Base-by-base conservation (phyloP, 2,797 vertebrate genomes). In the Sylvia borin region DNA sequence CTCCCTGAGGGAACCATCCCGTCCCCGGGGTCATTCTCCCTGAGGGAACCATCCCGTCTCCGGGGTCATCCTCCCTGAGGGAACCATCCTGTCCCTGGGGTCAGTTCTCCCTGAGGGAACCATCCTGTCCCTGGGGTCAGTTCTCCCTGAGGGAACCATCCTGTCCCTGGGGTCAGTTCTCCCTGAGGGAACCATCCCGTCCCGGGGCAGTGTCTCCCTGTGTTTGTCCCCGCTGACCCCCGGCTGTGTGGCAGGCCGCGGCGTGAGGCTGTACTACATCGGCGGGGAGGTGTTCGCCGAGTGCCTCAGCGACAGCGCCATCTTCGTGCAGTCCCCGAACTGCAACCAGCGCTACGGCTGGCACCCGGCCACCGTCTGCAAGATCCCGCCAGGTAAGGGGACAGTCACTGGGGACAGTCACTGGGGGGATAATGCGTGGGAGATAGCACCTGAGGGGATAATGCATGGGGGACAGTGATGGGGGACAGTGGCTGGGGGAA, bases 271-370 rank as follows among this genome's bases (percentile, higher is more conserved):
- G 85, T 99, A 99, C 97, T 99, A 99, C 98, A 99, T 99, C 2
- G 99, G 99, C 5, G 99, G 99, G 15, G 99, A 99, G 97, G 99
- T 99, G 95, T 99, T 99, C 95, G 99, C 99, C 0, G 99, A 99
- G 98, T 99, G 99, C 98, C 99, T 99, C 89, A 99, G 99, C 13
- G 99, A 99, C 98, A 99, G 99, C 16, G 99, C 99, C 95, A 99
- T 99, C 96, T 99, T 99, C 88, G 99, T 99, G 92, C 99, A 99
- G 98, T 99, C 99, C 90, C 99, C 99, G 22, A 99, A 99, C 98
- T 99, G 99, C 96, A 99, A 99, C 98, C 99, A 99, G 95, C 99
- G 99, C 92, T 99, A 99, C 2, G 99, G 99, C 55, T 99, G 99
- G 99, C 99, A 99, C 97, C 99, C 99, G 1, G 99, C 99, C 91